Percentiles rank a stretch among this genome's conserved stretches.
These are phyloP conservation scores for Tetrapedia diversipes DNA, from an alignment of 2,888 invertebrate species.

Conservation along the genomic window DNA sequence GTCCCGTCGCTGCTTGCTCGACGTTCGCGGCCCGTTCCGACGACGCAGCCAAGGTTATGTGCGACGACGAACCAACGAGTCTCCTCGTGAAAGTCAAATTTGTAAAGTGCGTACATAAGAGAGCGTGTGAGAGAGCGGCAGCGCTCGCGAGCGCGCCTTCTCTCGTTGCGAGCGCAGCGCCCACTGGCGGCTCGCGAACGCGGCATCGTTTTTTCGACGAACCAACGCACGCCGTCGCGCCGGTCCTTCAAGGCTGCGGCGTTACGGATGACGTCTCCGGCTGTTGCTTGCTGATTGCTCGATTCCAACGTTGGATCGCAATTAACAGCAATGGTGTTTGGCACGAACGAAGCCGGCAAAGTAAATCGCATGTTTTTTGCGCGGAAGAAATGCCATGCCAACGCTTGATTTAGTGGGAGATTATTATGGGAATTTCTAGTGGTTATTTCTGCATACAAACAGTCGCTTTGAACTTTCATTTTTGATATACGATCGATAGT, in stretches of 20 bases:
- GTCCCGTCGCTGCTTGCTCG: slow-evolving; percentile 54
- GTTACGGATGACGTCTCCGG: slow-evolving; percentile 56
- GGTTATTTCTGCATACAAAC: slow-evolving; percentile 4
- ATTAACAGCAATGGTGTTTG: slow-evolving; percentile 43
- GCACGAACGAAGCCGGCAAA: slow-evolving; percentile 20
- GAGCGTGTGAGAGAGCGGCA: slow-evolving; percentile 2
- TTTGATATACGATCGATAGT: slow-evolving; percentile 20
- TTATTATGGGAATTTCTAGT: slow-evolving; percentile 1
- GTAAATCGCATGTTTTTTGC: slow-evolving; percentile 23
- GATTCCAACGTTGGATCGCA: slow-evolving; percentile 38
- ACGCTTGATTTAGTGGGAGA: neutral
- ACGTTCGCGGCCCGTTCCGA: slow-evolving; percentile 46
- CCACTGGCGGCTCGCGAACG: neutral
- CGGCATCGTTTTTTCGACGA: slow-evolving; percentile 56
- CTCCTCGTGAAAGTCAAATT: slow-evolving; percentile 68
- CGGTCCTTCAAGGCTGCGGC: slow-evolving; percentile 57
- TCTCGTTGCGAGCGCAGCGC: slow-evolving; percentile 22
- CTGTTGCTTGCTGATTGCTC: slow-evolving; percentile 39
- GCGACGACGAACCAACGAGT: slow-evolving; percentile 56
- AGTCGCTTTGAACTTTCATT: neutral
- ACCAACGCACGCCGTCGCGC: slow-evolving; percentile 32
- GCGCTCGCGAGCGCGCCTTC: slow-evolving; percentile 22
- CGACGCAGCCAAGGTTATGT: slow-evolving; percentile 66
- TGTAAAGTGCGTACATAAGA: slow-evolving; percentile 48
- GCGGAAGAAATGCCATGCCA: neutral